These are phyloP conservation scores for Pachyrhynchus sulphureomaculatus DNA, from an alignment of 1,140 invertebrate species.

Conservation along the genomic window DNA sequence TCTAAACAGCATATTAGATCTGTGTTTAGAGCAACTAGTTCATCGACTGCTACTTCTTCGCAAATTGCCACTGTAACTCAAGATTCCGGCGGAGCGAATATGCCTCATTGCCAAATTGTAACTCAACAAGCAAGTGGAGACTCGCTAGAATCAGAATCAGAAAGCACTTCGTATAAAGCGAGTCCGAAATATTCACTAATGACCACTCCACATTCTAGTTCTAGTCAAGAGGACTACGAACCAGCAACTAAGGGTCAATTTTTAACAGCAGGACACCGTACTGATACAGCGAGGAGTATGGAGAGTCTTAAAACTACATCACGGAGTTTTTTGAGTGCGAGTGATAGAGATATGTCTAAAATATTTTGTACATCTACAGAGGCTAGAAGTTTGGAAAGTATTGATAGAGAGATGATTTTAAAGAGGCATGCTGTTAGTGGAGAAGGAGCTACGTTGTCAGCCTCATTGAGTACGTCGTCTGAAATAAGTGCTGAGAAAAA, in stretches of 20 bases:
- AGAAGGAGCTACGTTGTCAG: constrained; percentile 55
- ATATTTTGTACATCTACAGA: constrained; percentile 53
- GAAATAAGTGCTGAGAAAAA: constrained; percentile 59
- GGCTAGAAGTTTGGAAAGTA: constrained; percentile 59
- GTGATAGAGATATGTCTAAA: constrained; percentile 64
- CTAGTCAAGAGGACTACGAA: constrained; percentile 70
- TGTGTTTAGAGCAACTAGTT: constrained; percentile 18
- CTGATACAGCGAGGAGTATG: constrained; percentile 68
- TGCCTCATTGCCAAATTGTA: constrained; percentile 52
- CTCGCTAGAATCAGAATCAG: constrained; percentile 50
- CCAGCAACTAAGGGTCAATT: constrained; percentile 59
- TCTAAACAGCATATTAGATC: constrained; percentile 10
- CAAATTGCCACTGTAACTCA: constrained; percentile 13
- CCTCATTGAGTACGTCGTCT: constrained; percentile 28
- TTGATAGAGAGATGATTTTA: constrained; percentile 58
- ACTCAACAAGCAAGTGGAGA: constrained; percentile 54
- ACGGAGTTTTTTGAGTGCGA: constrained; percentile 60
- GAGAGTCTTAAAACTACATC: constrained; percentile 59
- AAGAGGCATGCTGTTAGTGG: constrained; percentile 62
- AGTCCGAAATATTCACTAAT: constrained; percentile 45
- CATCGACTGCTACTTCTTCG: background rate
- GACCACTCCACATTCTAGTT: constrained; percentile 67
- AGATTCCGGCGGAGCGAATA: constrained; percentile 6
- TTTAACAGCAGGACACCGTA: constrained; percentile 57
- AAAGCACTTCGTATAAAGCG: constrained; percentile 38